Conservation (phyloP, 2,888 invertebrate genomes). For the Andrena flavipes region DNA sequence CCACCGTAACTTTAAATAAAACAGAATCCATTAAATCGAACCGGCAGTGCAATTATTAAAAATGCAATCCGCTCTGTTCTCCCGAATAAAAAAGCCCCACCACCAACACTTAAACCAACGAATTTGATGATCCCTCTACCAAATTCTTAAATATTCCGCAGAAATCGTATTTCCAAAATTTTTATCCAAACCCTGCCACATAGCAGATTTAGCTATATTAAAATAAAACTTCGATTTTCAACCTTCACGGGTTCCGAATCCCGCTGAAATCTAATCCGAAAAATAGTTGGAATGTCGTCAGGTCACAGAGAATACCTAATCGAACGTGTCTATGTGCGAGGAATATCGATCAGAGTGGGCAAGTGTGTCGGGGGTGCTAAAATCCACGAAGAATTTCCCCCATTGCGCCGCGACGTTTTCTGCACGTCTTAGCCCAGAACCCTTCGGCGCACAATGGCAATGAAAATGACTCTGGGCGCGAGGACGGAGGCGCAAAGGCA, state of each 20-base stretch:
- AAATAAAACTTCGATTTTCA: too few species aligned
- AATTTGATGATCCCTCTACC: too few species aligned
- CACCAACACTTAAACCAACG: not conserved
- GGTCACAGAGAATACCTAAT: not conserved
- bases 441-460: constrained; percentile 57
- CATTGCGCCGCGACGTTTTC: constrained; percentile 52
- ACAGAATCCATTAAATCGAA: not conserved
- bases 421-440: constrained; percentile 54
- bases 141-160: too few species aligned
- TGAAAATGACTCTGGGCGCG: constrained; percentile 55
- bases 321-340: constrained; percentile 31
- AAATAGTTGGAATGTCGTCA: not conserved
- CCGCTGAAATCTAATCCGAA: not conserved
- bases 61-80: not conserved
- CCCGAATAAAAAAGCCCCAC: not conserved
- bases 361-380: constrained; percentile 44
- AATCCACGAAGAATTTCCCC: constrained; percentile 59
- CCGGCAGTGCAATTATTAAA: not conserved
- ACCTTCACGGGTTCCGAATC: not conserved
- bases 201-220: too few species aligned
- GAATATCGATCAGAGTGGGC: constrained; percentile 47
- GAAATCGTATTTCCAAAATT: too few species aligned
- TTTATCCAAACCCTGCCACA: too few species aligned
- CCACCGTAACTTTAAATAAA: not conserved
- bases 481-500: constrained; percentile 46